Percentiles rank a stretch among this genome's conserved stretches.
Evolutionary conservation across 2,797 vertebrate genomes (phyloP).

Genomic region (Tadarida brasiliensis): DNA sequence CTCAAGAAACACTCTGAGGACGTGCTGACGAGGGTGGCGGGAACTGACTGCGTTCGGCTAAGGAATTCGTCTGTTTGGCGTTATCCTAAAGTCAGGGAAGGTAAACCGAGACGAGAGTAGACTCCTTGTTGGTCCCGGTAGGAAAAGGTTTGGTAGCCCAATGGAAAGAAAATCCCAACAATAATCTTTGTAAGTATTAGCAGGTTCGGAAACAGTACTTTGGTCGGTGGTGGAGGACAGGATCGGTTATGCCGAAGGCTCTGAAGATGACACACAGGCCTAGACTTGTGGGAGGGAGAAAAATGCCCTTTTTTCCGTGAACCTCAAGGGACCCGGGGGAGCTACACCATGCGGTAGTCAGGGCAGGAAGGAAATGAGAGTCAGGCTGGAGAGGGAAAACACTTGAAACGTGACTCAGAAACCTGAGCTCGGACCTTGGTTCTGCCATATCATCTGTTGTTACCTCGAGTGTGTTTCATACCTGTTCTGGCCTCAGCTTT

Average conservation of each 20-base stretch:
- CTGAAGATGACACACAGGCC: background rate
- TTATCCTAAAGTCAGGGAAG: background rate
- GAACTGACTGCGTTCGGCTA: too few species aligned
- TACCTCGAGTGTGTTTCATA: background rate
- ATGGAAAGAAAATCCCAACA: fast-evolving
- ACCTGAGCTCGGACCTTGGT: background rate
- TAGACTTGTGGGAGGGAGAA: background rate
- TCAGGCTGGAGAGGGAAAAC: background rate
- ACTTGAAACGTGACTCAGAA: background rate
- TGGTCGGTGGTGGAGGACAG: background rate
- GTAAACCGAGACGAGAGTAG: background rate
- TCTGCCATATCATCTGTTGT: background rate
- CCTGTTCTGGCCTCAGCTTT: background rate
- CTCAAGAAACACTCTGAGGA: background rate
- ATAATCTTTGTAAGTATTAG: background rate
- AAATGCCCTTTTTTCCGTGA: background rate
- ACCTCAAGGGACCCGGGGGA: background rate
- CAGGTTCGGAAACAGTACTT: background rate
- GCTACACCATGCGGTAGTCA: too few species aligned
- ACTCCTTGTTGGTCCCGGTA: background rate
- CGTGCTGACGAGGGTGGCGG: fast-evolving
- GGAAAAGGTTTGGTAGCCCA: background rate
- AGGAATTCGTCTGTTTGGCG: background rate
- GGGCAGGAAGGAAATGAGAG: background rate
- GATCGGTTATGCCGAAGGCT: too few species aligned